Conservation (phyloP, 1,140 invertebrate genomes). For the Papilio polytes region DNA sequence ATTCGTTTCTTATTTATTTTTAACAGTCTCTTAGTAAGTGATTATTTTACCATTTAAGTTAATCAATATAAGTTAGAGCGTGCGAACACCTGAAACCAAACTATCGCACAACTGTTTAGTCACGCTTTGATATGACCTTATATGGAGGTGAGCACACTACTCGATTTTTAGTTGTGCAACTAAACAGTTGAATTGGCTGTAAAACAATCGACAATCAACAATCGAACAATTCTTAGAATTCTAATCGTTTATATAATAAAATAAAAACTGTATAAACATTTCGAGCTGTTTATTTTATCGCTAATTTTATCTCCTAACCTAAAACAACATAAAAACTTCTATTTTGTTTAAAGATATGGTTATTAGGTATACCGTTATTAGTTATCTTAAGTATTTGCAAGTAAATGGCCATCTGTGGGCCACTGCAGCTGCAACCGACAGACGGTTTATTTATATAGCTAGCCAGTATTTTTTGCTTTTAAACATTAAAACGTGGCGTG, state of each 20-base stretch:
- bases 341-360: slow-evolving; percentile 15
- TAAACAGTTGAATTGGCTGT: too few species aligned
- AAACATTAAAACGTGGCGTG: slow-evolving; percentile 39
- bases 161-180: too few species aligned
- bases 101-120: too few species aligned
- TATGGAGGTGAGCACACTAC: too few species aligned
- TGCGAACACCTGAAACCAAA: too few species aligned
- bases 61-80: too few species aligned
- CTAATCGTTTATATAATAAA: not conserved
- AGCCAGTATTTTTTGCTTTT: slow-evolving; percentile 23
- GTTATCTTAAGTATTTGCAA: slow-evolving; percentile 30
- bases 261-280: not conserved
- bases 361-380: slow-evolving; percentile 9
- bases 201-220: too few species aligned
- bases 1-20: too few species aligned
- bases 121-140: too few species aligned
- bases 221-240: too few species aligned
- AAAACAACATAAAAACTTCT: not conserved
- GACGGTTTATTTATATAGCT: slow-evolving; percentile 30
- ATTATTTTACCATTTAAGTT: too few species aligned
- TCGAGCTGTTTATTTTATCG: not conserved
- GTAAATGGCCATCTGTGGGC: slow-evolving; percentile 19
- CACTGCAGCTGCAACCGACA: slow-evolving; percentile 28
- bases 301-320: not conserved
- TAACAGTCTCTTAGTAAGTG: too few species aligned